Percentiles rank a stretch among this genome's conserved stretches.
phyloP scores from a whole-genome alignment of 2,797 vertebrate species.

The Ceyx erithaca region DNA sequence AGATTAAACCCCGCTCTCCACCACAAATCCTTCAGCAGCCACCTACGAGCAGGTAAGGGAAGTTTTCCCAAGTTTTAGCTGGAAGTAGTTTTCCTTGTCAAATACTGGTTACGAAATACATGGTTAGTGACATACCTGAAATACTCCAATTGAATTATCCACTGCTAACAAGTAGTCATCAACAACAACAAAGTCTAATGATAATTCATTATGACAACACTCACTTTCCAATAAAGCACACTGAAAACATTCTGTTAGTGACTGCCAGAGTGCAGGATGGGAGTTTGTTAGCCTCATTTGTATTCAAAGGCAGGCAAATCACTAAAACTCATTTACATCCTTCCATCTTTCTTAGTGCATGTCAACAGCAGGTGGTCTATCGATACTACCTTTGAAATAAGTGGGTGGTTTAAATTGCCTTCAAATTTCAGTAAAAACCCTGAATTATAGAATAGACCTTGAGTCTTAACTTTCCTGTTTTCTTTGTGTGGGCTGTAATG shows the following conservation, averaged over 20 bases:
- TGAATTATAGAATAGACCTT: constrained; percentile 75
- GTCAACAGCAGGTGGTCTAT: constrained; percentile 88
- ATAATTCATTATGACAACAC: constrained; percentile 61
- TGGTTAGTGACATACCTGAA: constrained; percentile 42
- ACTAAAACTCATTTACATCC: constrained; percentile 92
- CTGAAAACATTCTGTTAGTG: constrained; percentile 64
- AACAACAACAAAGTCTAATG: constrained; percentile 49
- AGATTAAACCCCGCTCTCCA: background rate
- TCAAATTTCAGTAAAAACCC: constrained; percentile 73
- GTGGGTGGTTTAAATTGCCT: constrained; percentile 85
- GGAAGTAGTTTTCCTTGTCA: constrained; percentile 32
- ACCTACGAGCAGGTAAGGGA: background rate
- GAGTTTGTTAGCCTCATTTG: constrained; percentile 86
- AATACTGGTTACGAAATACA: constrained; percentile 9
- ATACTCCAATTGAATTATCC: constrained; percentile 54
- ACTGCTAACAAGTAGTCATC: constrained; percentile 54
- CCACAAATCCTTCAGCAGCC: background rate
- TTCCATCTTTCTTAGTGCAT: constrained; percentile 84
- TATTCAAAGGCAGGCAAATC: constrained; percentile 89
- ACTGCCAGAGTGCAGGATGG: constrained; percentile 74
- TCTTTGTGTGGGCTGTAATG: constrained; percentile 64
- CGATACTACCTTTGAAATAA: constrained; percentile 88
- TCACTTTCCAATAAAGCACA: constrained; percentile 54
- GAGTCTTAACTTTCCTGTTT: constrained; percentile 70
- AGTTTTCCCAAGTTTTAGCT: constrained; percentile 10